Evolutionary conservation across 2,113 vertebrate species (phyloP), one percentile per base, ranked within the genome.

Genomic region (Microcebus griseorufus): DNA sequence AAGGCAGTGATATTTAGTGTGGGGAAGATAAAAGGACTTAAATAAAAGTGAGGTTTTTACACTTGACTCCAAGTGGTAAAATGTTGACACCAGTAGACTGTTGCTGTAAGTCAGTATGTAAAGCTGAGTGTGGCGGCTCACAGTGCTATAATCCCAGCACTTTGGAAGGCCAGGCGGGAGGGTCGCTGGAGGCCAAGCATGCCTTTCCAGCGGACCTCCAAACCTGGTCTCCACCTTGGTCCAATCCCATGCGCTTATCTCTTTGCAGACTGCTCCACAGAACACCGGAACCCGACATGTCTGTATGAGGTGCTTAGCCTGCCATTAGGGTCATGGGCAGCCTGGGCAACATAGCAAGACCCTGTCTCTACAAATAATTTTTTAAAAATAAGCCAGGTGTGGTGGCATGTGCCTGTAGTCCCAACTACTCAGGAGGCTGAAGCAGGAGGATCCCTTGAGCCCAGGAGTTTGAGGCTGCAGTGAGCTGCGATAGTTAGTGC

Each of bases 171-270:
- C 11, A 12, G 25, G 25, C 60, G 1, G 25, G 60, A 29, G 60
- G 27, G 29, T 27, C 10, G 25, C 60, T 64, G 29, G 60, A 64
- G 60, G 60, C 60, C 23, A 29, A 25, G 23, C 18, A 18, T 55
- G 37, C 60, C 39, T 51, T 42, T 29, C 32, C 0, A 2, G 78
- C 72, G 32, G 8, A 2, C 34, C 67, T 69, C 34, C 48, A 12
- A 10, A 7, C 20, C 75, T 0, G 2, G 3, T 2, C 65, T 53
- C 25, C 32, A 37, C 55, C 42, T 64, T 3, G 42, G 34, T 45
- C n/a, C 32, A 0, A 11, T 62, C 14, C 53, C 20, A 2, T 3
- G 2, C 6, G 18, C 79, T 45, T 45, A 0, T 39, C 9, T 34
- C 39, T 27, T n/a, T 27, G 39, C n/a, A 34, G 34, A 29, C 51